These are phyloP conservation scores for Temnothorax ravouxi DNA, from an alignment of 2,888 invertebrate genomes.

Conservation along the genomic window DNA sequence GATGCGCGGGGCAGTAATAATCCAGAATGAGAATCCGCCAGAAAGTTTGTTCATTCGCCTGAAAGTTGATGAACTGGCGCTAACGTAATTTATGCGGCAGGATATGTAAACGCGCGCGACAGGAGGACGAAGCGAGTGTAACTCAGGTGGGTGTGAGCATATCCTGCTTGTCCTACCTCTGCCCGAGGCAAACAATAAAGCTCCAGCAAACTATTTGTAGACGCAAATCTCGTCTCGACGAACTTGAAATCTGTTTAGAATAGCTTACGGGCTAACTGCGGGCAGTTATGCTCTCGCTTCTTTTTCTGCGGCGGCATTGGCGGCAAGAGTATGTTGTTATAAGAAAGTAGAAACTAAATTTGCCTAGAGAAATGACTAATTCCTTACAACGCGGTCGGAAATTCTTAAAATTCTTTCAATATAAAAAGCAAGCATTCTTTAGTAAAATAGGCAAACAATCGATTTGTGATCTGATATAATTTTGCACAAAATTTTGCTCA, in stretches of 20 bases:
- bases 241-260: conserved; percentile 51
- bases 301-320: neutral
- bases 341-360: neutral
- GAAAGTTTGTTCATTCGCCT: conserved; percentile 42
- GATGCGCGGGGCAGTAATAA: conserved; percentile 38
- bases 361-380: neutral
- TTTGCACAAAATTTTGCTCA: neutral
- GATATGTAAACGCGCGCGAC: conserved; percentile 20
- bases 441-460: neutral
- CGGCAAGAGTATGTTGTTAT: neutral
- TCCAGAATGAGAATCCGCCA: conserved; percentile 27
- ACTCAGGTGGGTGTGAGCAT: conserved; percentile 13
- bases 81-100: conserved; percentile 53
- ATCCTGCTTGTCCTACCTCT: conserved; percentile 31
- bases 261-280: conserved; percentile 27
- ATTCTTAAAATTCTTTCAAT: neutral
- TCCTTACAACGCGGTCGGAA: neutral
- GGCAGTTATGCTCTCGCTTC: neutral
- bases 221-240: conserved; percentile 24
- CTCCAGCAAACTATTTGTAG: conserved; percentile 40
- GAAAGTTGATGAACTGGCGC: conserved; percentile 51
- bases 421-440: neutral
- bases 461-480: neutral
- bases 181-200: conserved; percentile 50
- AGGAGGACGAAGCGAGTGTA: conserved; percentile 13